Percentiles rank a stretch among this genome's conserved stretches.
These are phyloP conservation scores for Aethes cnicana DNA, from an alignment of 2,888 invertebrate species.

Conservation along the genomic window DNA sequence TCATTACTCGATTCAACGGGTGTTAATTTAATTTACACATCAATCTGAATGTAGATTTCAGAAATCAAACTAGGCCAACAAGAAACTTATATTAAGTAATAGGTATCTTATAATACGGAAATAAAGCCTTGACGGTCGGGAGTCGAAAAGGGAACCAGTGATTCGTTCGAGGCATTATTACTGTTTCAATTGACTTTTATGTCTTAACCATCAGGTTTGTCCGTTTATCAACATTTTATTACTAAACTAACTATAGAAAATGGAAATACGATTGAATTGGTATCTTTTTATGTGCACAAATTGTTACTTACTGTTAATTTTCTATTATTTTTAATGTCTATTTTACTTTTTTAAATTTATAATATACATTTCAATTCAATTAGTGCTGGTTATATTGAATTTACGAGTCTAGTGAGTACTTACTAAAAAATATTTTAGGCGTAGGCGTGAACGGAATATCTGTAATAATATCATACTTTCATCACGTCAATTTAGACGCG, in stretches of 20 bases:
- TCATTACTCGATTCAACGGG: neutral
- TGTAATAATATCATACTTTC: slow-evolving; percentile 11
- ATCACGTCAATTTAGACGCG: slow-evolving; percentile 13
- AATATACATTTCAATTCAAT: too few species aligned
- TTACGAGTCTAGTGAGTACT: too few species aligned
- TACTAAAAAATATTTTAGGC: neutral
- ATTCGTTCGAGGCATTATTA: neutral
- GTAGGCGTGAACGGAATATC: neutral
- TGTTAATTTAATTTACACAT: slow-evolving; percentile 24
- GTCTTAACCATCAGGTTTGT: too few species aligned
- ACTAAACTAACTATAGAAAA: too few species aligned
- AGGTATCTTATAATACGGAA: slow-evolving; percentile 11
- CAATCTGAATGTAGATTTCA: slow-evolving; percentile 6
- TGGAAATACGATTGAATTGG: too few species aligned
- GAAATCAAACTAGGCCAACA: slow-evolving; percentile 12
- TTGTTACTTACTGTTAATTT: too few species aligned
- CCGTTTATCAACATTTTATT: too few species aligned
- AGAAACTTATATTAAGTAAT: slow-evolving; percentile 26
- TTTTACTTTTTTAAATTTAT: too few species aligned
- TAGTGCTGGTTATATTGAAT: too few species aligned
- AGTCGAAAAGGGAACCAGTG: slow-evolving; percentile 9
- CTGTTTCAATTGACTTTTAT: neutral
- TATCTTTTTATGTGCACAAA: too few species aligned
- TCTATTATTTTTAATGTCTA: too few species aligned
- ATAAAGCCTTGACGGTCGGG: slow-evolving; percentile 6